phyloP scores from a whole-genome alignment of 2,113 vertebrate genomes.

The Bombycilla garrulus region DNA sequence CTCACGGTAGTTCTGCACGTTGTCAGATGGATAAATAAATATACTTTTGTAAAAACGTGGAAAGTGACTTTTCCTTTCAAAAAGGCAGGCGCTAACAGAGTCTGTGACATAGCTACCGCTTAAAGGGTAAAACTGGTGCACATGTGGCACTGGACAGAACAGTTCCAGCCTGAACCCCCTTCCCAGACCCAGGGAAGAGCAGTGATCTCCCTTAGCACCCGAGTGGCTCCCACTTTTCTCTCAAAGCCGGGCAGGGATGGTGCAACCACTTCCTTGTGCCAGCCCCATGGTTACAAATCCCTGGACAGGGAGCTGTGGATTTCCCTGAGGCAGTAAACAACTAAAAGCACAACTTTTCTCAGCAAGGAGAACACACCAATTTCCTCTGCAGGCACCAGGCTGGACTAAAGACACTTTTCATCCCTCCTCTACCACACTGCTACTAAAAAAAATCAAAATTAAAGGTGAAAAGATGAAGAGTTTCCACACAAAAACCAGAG shows the following conservation, averaged over 20 bases:
- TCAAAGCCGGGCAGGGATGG: background rate
- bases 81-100: background rate
- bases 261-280: background rate
- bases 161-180: background rate
- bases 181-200: background rate
- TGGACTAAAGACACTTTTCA: background rate
- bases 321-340: background rate
- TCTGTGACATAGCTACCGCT: background rate
- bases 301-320: background rate
- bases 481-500: background rate
- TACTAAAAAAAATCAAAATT: background rate
- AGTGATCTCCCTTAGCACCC: background rate
- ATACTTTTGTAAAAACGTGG: background rate
- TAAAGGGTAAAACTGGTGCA: background rate
- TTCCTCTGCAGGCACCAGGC: background rate
- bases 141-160: background rate
- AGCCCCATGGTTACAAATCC: background rate
- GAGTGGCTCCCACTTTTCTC: background rate
- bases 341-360: background rate
- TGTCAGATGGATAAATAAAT: background rate
- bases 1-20: background rate
- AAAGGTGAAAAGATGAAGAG: background rate
- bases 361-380: rapidly evolving
- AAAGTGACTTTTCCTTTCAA: background rate
- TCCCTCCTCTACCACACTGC: background rate